Evolutionary conservation across 2,113 vertebrate species (phyloP).

Genomic region (Apaloderma vittatum): DNA sequence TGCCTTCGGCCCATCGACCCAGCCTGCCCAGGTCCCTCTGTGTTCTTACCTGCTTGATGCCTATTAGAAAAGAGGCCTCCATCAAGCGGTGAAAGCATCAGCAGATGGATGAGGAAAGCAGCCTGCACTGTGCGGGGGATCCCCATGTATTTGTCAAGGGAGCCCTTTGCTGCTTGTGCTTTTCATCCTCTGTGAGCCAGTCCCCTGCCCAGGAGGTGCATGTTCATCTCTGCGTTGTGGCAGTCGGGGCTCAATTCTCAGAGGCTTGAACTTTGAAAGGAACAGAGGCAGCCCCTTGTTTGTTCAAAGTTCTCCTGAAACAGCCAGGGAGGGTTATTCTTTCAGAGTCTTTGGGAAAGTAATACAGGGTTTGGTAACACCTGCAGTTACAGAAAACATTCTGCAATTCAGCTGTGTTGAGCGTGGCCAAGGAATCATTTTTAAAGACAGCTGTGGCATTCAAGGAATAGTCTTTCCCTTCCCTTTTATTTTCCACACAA

Average conservation of each 20-base stretch:
- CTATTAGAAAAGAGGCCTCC: background rate
- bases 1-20: no score
- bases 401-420: background rate
- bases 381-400: background rate
- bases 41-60: background rate
- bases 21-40: no score
- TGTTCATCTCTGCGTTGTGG: accelerated
- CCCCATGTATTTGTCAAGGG: background rate
- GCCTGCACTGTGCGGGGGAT: background rate
- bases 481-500: background rate
- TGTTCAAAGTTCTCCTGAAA: background rate
- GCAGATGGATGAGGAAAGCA: background rate
- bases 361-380: background rate
- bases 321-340: background rate
- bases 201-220: background rate
- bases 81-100: background rate
- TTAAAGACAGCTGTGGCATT: background rate
- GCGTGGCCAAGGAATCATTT: background rate
- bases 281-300: background rate
- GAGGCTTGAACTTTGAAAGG: background rate
- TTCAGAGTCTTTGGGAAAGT: background rate
- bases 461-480: background rate
- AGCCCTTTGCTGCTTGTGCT: background rate
- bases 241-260: background rate
- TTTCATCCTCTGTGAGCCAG: accelerated